Evolutionary conservation across 2,113 vertebrate species (phyloP).

Genomic region (Apteryx owenii): DNA sequence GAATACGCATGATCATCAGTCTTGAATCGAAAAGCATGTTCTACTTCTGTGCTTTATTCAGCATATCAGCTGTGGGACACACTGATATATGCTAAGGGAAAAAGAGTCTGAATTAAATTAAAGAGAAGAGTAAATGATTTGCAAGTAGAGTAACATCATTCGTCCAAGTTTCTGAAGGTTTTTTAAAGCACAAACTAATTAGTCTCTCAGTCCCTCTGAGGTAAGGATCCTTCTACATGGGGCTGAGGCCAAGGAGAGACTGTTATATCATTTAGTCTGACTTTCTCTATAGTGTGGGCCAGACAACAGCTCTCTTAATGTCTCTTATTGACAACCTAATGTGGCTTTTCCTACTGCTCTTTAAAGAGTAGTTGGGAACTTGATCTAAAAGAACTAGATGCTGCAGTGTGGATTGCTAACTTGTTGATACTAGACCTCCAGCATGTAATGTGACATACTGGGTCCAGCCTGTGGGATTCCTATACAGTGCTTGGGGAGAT

Average conservation of each 20-base stretch:
- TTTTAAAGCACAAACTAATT: conserved; percentile 22
- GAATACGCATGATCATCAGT: not conserved
- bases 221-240: not conserved
- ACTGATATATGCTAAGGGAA: not conserved
- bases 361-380: not conserved
- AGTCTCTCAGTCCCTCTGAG: not conserved
- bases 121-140: not conserved
- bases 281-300: not conserved
- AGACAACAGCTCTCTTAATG: not conserved
- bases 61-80: not conserved
- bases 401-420: not conserved
- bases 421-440: not conserved
- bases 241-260: not conserved
- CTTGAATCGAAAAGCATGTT: not conserved
- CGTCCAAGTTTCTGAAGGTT: not conserved
- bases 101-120: conserved; percentile 5
- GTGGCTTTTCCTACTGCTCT: not conserved
- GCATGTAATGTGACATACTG: not conserved
- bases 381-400: not conserved
- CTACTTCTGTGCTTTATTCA: not conserved
- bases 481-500: fast-evolving
- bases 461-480: fast-evolving
- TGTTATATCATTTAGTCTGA: not conserved
- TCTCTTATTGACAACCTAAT: not conserved
- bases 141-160: not conserved